phyloP scores from a whole-genome alignment of 2,888 invertebrate genomes.

The Syrphus vitripennis region DNA sequence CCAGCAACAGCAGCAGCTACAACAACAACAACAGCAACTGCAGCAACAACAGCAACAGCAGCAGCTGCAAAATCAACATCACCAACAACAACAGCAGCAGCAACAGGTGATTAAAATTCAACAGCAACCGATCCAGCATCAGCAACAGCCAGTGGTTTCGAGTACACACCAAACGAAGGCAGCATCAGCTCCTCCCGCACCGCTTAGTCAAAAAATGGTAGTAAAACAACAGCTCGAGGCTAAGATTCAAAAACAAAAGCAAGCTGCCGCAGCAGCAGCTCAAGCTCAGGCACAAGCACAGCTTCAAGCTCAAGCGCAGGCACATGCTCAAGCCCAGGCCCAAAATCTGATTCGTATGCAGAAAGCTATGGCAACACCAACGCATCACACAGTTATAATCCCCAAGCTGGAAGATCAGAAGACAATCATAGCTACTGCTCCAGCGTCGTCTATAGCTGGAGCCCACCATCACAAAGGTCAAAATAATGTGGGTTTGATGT shows the following conservation, averaged over 20 bases:
- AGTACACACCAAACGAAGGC: constrained; percentile 53
- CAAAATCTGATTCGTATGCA: constrained; percentile 68
- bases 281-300: constrained; percentile 81
- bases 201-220: constrained; percentile 82
- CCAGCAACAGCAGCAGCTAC: constrained; percentile 57
- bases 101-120: constrained; percentile 78
- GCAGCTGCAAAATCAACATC: too few species aligned
- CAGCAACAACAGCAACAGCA: constrained; percentile 67
- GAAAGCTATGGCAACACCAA: constrained; percentile 52
- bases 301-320: constrained; percentile 82
- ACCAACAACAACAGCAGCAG: constrained; percentile 69
- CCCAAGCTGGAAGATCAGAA: constrained; percentile 74
- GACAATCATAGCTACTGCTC: constrained; percentile 68
- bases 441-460: constrained; percentile 48
- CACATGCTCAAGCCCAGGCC: constrained; percentile 76
- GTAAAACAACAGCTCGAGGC: constrained; percentile 87
- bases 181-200: constrained; percentile 72
- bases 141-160: constrained; percentile 58
- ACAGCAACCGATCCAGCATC: constrained; percentile 74
- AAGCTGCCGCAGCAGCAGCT: constrained; percentile 79
- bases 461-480: constrained; percentile 80
- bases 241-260: constrained; percentile 82
- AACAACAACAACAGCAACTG: constrained; percentile 54
- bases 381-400: constrained; percentile 74
- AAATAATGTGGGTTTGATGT: constrained; percentile 84